Evolutionary conservation across 1,140 invertebrate species (phyloP).

Genomic region (Bombus picipes): DNA sequence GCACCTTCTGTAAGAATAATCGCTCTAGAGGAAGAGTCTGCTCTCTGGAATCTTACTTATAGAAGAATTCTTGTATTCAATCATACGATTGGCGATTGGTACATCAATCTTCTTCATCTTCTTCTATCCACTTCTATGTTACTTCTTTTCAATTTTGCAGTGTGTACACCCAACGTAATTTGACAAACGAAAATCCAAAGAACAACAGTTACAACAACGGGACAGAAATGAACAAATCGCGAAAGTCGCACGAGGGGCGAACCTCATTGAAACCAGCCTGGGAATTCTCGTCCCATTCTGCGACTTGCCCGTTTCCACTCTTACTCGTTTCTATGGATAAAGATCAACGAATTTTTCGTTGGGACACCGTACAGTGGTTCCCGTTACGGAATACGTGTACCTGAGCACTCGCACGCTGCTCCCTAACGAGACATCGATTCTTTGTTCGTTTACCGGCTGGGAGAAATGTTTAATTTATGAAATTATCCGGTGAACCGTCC

Average conservation of each 20-base stretch:
- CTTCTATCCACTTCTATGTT: neutral
- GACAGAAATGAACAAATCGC: neutral
- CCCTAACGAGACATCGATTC: constrained; percentile 47
- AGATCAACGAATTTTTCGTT: constrained; percentile 33
- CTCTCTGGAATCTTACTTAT: neutral
- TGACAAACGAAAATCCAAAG: neutral
- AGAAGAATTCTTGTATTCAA: neutral
- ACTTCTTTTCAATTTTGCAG: neutral
- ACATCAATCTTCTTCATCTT: neutral
- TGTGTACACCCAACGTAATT: no score
- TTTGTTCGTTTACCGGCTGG: constrained; percentile 25
- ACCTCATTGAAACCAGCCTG: neutral
- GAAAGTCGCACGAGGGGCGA: neutral
- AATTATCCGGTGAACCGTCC: constrained; percentile 22
- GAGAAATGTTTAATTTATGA: constrained; percentile 56
- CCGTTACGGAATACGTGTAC: constrained; percentile 31
- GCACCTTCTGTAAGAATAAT: constrained; percentile 1
- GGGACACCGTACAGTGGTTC: neutral
- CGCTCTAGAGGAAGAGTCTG: neutral
- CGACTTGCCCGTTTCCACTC: neutral
- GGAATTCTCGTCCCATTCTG: constrained; percentile 7
- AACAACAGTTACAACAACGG: neutral
- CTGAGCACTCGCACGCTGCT: constrained; percentile 23
- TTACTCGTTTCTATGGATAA: constrained; percentile 18
- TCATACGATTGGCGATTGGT: neutral